These are phyloP conservation scores for Didymodactylos carnosus DNA, from an alignment of 2,888 invertebrate genomes.

Conservation along the genomic window DNA sequence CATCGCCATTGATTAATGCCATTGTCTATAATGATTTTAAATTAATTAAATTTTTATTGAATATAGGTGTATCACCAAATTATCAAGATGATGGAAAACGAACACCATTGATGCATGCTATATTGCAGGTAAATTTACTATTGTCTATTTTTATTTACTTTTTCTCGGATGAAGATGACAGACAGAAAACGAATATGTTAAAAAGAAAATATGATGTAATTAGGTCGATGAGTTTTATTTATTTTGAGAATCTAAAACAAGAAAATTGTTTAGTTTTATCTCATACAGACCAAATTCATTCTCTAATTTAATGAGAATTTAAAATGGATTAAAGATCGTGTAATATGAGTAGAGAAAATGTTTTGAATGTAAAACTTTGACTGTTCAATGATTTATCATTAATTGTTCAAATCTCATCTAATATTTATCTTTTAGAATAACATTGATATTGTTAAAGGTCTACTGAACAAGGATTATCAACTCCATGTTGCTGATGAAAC, in stretches of 20 bases:
- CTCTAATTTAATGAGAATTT: no score
- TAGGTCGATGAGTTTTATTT: no score
- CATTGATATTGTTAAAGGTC: not conserved
- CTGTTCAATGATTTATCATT: not conserved
- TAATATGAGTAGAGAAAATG: no score
- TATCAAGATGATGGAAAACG: slow-evolving; percentile 36
- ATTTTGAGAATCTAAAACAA: no score
- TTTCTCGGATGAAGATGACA: no score
- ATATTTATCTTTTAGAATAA: not conserved
- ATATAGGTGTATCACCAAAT: not conserved
- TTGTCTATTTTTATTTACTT: no score
- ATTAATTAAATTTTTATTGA: not conserved
- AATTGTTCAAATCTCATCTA: not conserved
- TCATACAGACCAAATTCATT: no score
- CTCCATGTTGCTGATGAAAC: not conserved
- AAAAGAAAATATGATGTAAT: no score
- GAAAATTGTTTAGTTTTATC: no score
- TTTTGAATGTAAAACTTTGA: no score
- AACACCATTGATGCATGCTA: slow-evolving; percentile 39
- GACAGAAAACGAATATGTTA: no score
- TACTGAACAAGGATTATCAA: not conserved
- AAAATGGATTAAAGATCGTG: no score
- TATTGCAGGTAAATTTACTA: slow-evolving; percentile 16
- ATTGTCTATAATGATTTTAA: not conserved
- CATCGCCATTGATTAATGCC: not conserved